Base-by-base conservation (phyloP, 2,888 invertebrate genomes). In the Volucella inanis region DNA sequence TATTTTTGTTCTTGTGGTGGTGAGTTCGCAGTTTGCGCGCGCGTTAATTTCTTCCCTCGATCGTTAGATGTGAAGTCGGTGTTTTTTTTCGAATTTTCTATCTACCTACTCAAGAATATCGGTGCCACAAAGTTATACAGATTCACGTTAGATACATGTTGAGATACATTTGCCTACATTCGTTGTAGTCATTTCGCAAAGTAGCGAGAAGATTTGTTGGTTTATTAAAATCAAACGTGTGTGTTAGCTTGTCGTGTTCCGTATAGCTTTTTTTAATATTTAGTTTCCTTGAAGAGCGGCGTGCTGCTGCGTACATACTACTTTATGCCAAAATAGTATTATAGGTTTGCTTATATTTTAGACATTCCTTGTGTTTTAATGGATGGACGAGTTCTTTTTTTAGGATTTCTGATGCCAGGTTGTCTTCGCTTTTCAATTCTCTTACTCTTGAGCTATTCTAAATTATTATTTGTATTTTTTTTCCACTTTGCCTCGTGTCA, bases 81-180 rank as follows among this genome's bases (percentile, higher is more conserved):
- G 67, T 67, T 78, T 54, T 78, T 74, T 11, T 45, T 79, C 84
- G 68, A 59, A 76, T 81, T 70, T 62, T 87, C 86, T 79, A 87
- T 79, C 52, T 61, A 43, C 22, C 43, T 52, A n/a, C 31, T 52
- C 31, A 62, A 52, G 39, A 22, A 62, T 45, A 70, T n/a, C 22
- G n/a, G 18, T 18, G 18, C 61, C 22, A 38, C 57, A 15, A 18
- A 52, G 49, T 55, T 50, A 71, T 45, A 71, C 38, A 67, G 67
- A 76, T 31, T 31, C 31, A 31, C 2, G 31, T 31, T 14, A 77
- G 85, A 81, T 57, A 76, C 85, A 81, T 85, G 85, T 85, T 85
- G 72, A 85, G 85, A 85, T 76, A 85, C 85, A 85, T 85, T 85
- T 72, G 68, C 71, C 62, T 54, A 38, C 41, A 9, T 38, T 50